A percentile compares a stretch with the other conserved stretches of the same genome.
Evolutionary conservation across 2,888 invertebrate genomes (phyloP).

Genomic region (Meteorus colon): DNA sequence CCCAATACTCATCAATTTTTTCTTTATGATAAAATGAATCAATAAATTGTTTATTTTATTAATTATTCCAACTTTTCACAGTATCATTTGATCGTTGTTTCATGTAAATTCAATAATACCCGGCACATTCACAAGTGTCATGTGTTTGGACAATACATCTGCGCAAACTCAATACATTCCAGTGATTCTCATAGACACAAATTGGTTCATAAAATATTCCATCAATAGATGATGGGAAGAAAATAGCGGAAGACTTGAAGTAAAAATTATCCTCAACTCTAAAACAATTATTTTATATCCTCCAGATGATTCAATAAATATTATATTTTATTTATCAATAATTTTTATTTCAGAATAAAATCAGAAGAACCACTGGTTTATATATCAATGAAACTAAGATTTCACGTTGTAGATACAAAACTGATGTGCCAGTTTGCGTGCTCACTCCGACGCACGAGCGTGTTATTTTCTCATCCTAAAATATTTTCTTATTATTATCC

Average conservation of each 20-base stretch:
- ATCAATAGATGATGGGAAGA: too few relatives aligned
- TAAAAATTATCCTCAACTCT: too few relatives aligned
- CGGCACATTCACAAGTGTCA: neutral
- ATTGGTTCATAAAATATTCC: too few relatives aligned
- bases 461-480: neutral
- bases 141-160: neutral
- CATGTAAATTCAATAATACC: neutral
- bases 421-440: neutral
- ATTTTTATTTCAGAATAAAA: neutral
- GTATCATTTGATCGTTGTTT: too few relatives aligned
- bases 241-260: too few relatives aligned
- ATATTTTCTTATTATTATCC: neutral
- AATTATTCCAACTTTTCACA: too few relatives aligned
- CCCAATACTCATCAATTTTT: too few relatives aligned
- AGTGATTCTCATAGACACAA: neutral
- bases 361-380: constrained; percentile 2
- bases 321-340: neutral
- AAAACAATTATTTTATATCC: too few relatives aligned
- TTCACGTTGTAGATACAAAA: neutral
- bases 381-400: neutral
- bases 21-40: too few relatives aligned
- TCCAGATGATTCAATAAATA: neutral
- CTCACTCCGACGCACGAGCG: neutral
- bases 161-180: constrained; percentile 3
- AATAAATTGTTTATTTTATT: too few relatives aligned